Base-by-base conservation (phyloP, 2,888 invertebrate genomes). In the Salpingus planirostris region DNA sequence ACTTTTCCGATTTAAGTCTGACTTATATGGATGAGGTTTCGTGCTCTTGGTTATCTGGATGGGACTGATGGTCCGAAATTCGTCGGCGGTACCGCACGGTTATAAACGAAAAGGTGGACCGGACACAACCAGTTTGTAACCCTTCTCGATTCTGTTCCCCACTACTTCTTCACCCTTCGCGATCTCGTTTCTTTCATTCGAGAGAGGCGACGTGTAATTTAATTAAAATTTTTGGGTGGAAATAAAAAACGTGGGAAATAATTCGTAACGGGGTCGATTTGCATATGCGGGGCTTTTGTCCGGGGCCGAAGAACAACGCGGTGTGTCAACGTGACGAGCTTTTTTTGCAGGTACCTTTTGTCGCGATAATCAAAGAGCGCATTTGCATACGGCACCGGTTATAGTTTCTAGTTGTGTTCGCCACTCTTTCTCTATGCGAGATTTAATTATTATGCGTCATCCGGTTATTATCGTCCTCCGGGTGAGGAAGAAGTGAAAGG, bases 321-420 rank as follows among this genome's bases (percentile, higher is more conserved):
- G 18, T 18, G 18, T 18, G 18, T 18, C 18, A 18, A 18, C 18
- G 18, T 18, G 18, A 18, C 18, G 18, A 18, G 18, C 18, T 18
- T 18, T 18, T 18, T 18, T 18, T 5, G 5, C 5, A 8, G 18
- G 5, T 18, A 8, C 18, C 8, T 18, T 18, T 18, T 5, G 5
- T 18, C 8, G 18, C 5, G 18, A n/a, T n/a, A n/a, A n/a, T n/a
- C n/a, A n/a, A n/a, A n/a, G n/a, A n/a, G n/a, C n/a, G 5, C 18
- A 18, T 18, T 18, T 18, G 18, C 18, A 18, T 18, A 18, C 18
- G 18, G 18, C 18, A 18, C 18, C 18, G 18, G 18, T 18, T 18
- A 18, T 18, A 18, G 18, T 18, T 18, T 18, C 18, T 18, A 18
- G 18, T 18, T 18, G 8, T 8, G 18, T 5, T 18, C 5, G 18